These are phyloP conservation scores for Podarcis muralis DNA, from an alignment of 2,113 vertebrate species.

Conservation along the genomic window DNA sequence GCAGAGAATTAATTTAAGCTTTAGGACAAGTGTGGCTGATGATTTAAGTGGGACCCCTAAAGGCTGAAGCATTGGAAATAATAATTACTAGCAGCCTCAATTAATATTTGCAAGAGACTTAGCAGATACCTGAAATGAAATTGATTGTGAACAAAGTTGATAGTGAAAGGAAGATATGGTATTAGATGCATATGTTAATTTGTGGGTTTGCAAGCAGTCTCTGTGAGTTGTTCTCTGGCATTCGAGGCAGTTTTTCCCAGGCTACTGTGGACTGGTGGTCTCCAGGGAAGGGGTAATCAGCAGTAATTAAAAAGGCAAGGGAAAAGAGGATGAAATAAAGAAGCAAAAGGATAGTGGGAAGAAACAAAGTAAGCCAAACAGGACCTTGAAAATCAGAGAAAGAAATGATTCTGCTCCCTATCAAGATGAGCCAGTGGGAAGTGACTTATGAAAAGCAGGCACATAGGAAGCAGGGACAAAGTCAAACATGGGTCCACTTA, in stretches of 20 bases:
- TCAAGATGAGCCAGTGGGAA: neutral
- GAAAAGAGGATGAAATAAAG: neutral
- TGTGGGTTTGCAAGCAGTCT: too few relatives aligned
- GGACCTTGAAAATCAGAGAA: neutral
- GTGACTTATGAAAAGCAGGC: neutral
- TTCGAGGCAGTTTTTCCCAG: neutral
- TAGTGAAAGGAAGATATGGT: neutral
- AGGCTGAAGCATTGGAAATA: neutral
- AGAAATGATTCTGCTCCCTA: neutral
- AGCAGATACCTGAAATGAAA: neutral
- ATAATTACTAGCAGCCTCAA: constrained; percentile 18
- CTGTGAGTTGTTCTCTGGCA: neutral
- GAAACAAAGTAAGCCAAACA: neutral
- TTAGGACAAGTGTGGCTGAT: neutral
- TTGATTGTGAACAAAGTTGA: neutral
- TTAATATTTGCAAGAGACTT: constrained; percentile 11
- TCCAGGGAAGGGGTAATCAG: neutral
- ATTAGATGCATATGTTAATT: neutral
- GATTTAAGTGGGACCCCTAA: neutral
- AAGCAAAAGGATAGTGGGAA: neutral
- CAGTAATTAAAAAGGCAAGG: neutral
- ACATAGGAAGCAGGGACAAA: too few relatives aligned
- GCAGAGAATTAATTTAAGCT: neutral
- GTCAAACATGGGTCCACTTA: too few relatives aligned
- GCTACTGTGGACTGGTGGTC: neutral